Evolutionary conservation across 64 coral and sea anemone genomes (phyloP), one percentile per base, ranked within the genome.

Genomic region (Actinia equina): DNA sequence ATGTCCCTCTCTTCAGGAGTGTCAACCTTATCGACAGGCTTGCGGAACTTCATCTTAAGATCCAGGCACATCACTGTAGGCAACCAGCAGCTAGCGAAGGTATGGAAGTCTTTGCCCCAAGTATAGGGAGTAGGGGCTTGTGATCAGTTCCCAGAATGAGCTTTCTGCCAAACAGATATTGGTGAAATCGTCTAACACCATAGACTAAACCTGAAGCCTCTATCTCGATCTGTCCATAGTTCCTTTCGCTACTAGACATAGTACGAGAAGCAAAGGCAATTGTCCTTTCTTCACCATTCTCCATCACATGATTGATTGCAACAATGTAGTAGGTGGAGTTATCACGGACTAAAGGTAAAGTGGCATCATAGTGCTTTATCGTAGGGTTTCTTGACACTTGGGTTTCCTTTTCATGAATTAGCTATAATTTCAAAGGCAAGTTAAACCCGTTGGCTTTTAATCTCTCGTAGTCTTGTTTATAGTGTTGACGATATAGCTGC

Each of bases 101-200:
- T 5, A 84, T 20, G 17, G 16, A 52, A 18, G 4, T 30, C 51
- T 84, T 84, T 10, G 83, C 22, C 3, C 58, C 52, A 12, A 84
- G 58, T 16, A 61, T 84, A 59, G 83, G 25, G 9, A 59, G 25
- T 8, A 84, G 83, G 10, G 83, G 83, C 85, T 87, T 18, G 76
- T 88, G 86, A 77, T 88, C 86, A 0, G 86, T 88, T 12, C 14
- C 67, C 18, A 88, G 26, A 54, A 44, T 46, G 77, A 88, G 78
- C 44, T 55, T 74, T 37, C 86, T 87, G 14, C 86, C 86, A 23
- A 77, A 87, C 46, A 74, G 45, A 52, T 77, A 77, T 30, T 77
- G 37, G 30, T 87, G 86, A 42, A 87, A 87, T 25, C 22, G 19
- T 8, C 13, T 23, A 8, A 71, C 65, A 11, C 65, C 25, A 69